Evolutionary conservation across 2,888 invertebrate genomes (phyloP).

Genomic region (Ceramica pisi): DNA sequence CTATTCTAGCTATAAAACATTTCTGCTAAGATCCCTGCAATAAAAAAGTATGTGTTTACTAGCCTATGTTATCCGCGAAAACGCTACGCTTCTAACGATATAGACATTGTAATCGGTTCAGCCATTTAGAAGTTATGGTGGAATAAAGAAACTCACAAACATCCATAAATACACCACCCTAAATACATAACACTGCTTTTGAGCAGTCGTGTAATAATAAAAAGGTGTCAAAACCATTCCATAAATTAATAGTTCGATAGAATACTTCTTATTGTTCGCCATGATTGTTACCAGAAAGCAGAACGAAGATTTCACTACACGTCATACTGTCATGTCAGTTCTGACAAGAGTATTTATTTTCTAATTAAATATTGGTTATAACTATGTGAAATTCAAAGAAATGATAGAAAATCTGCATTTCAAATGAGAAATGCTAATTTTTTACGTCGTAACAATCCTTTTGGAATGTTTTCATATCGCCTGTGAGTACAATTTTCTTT

Average conservation of each 20-base stretch:
- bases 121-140: too few relatives aligned
- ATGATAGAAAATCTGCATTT: conserved; percentile 35
- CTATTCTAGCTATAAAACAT: too few relatives aligned
- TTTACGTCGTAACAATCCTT: conserved; percentile 56
- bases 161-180: too few relatives aligned
- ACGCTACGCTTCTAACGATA: too few relatives aligned
- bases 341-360: conserved; percentile 27
- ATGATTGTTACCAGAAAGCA: not conserved
- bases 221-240: conserved; percentile 1
- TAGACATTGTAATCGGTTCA: too few relatives aligned
- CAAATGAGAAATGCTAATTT: conserved; percentile 62
- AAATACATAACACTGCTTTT: too few relatives aligned
- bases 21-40: too few relatives aligned
- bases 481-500: conserved; percentile 54
- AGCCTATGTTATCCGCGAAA: too few relatives aligned
- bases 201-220: too few relatives aligned
- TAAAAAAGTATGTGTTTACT: too few relatives aligned
- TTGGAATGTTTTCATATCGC: conserved; percentile 50
- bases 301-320: not conserved
- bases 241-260: not conserved
- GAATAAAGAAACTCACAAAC: too few relatives aligned
- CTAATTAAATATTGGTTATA: not conserved
- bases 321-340: conserved; percentile 11
- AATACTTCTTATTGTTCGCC: too few relatives aligned
- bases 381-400: conserved; percentile 53